Evolutionary conservation across 2,797 vertebrate species (phyloP), one percentile per base, ranked within the genome.

Genomic region (Brotula barbata): DNA sequence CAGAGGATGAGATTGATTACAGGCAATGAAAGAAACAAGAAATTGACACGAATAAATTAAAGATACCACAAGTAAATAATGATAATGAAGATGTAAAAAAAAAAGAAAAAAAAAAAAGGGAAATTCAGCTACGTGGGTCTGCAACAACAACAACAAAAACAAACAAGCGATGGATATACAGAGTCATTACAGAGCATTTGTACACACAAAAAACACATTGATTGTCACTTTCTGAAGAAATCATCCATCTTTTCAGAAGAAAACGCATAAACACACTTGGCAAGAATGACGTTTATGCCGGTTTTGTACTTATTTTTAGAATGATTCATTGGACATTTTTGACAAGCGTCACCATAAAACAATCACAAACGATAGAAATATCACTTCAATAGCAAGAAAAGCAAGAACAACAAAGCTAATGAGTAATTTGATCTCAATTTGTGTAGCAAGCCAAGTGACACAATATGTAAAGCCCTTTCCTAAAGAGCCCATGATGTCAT

Each of bases 41-140:
- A 37, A 61, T 39, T 50, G 13, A 20, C 16, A 28, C 25, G 25
- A 55, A 71, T 65, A 71, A 74, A 72, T 57, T 20, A 45, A 28
- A 21, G 12, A 37, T 2, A 40, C 6, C 20, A 33, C 43, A 58
- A 36, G 48, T 6, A 17, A 62, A 50, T 20, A 48, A 3, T 17
- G 23, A 25, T 28, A 28, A 4, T 8, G 4, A 28, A 28, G 8
- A 28, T 8, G 8, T 8, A 8, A 28, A 4, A 8, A 28, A 28
- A 28, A 28, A 4, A 28, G 25, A 8, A 28, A 8, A 8, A 28
- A 28, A 28, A 28, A 28, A 8, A 8, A 28, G 25, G 25, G 25
- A 4, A 28, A 28, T 28, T 28, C 25, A 28, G 8, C 25, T 28
- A 4, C 25, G n/a, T n/a, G n/a, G n/a, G n/a, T n/a, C n/a, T n/a